Evolutionary conservation across 2,888 invertebrate genomes (phyloP).

Genomic region (Epirrhoe alternata): DNA sequence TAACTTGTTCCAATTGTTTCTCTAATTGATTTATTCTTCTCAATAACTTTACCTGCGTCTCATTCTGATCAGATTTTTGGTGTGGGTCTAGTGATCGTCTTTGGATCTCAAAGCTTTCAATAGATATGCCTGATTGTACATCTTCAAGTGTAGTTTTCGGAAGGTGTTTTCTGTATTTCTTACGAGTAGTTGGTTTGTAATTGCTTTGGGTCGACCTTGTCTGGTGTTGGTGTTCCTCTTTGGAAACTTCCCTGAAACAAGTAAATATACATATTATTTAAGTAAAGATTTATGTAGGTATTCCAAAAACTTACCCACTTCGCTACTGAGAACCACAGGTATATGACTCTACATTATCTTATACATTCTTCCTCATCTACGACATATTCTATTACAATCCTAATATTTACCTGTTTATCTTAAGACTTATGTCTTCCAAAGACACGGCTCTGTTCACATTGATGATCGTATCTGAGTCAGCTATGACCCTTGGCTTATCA

Average conservation of each 20-base stretch:
- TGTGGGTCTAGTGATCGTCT: conserved; percentile 1
- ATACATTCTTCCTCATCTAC: too few species aligned
- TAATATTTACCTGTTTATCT: conserved; percentile 5
- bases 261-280: not conserved
- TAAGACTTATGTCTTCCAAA: conserved; percentile 2
- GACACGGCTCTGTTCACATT: conserved; percentile 11
- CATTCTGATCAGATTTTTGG: conserved; percentile 1
- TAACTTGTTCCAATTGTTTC: conserved; percentile 22
- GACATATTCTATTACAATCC: not conserved
- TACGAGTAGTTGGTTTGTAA: conserved; percentile 1
- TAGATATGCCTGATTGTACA: conserved; percentile 32
- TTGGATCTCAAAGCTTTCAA: conserved; percentile 23
- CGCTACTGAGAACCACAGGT: too few species aligned
- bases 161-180: conserved; percentile 12
- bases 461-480: conserved; percentile 15
- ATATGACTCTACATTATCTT: too few species aligned
- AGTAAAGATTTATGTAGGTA: not conserved
- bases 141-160: conserved; percentile 13
- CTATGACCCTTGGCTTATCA: conserved; percentile 6
- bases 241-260: conserved; percentile 8
- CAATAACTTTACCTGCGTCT: conserved; percentile 15
- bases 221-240: conserved; percentile 2
- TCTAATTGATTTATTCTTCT: conserved; percentile 21
- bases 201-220: not conserved
- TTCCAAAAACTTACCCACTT: too few species aligned